phyloP scores from a whole-genome alignment of 2,888 invertebrate genomes.

The Ophonus ardosiacus region DNA sequence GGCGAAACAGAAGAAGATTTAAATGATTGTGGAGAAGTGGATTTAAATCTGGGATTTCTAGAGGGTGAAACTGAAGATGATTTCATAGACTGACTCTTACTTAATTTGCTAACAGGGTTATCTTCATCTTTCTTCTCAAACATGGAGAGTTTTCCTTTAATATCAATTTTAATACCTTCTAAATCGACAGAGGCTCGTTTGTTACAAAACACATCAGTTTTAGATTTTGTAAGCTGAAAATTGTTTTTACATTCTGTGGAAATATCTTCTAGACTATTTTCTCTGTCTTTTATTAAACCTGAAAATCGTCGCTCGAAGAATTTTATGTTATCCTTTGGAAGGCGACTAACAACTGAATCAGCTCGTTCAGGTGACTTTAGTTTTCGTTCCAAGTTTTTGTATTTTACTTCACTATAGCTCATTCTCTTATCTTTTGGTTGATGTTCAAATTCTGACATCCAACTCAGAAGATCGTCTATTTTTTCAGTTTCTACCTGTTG shows the following conservation, averaged over 20 bases:
- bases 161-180: constrained; percentile 73
- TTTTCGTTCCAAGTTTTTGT: constrained; percentile 73
- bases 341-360: constrained; percentile 72
- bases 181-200: constrained; percentile 73
- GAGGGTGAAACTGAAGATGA: constrained; percentile 65
- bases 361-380: constrained; percentile 71
- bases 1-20: constrained; percentile 66
- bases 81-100: constrained; percentile 67
- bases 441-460: constrained; percentile 75
- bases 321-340: constrained; percentile 73
- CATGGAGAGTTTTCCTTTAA: constrained; percentile 73
- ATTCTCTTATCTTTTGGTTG: constrained; percentile 69
- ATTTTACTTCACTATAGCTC: constrained; percentile 73
- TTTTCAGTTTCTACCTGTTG: constrained; percentile 71
- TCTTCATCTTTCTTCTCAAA: constrained; percentile 71
- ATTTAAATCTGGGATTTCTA: neutral
- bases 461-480: constrained; percentile 74
- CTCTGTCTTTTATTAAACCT: constrained; percentile 70
- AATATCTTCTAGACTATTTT: constrained; percentile 67
- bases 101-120: constrained; percentile 66
- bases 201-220: constrained; percentile 73
- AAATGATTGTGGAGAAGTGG: constrained; percentile 62
- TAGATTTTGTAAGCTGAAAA: constrained; percentile 71
- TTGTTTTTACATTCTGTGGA: constrained; percentile 59
- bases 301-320: constrained; percentile 73